These are phyloP conservation scores for Actinia tenebrosa DNA, from an alignment of 64 coral and sea anemone genomes.

Conservation along the genomic window DNA sequence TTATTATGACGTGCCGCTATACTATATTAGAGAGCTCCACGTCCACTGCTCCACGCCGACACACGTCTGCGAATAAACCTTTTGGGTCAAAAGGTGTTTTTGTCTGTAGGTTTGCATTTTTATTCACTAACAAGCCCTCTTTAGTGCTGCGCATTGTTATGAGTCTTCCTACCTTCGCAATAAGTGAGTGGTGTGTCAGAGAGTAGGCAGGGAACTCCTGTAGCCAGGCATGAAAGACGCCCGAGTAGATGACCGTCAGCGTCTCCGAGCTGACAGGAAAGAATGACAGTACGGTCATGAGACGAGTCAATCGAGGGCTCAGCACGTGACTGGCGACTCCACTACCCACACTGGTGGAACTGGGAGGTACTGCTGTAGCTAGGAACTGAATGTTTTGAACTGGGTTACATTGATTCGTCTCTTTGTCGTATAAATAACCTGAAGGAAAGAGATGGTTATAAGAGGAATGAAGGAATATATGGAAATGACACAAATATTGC, in stretches of 20 bases:
- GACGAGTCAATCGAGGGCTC: constrained; percentile 73
- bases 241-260: constrained; percentile 60
- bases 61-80: too few relatives aligned
- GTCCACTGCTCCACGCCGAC: too few relatives aligned
- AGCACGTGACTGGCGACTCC: constrained; percentile 69
- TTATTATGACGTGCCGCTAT: too few relatives aligned
- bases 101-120: background rate
- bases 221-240: constrained; percentile 70
- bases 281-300: constrained; percentile 91
- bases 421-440: constrained; percentile 85
- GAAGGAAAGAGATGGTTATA: background rate
- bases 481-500: too few relatives aligned
- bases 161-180: constrained; percentile 56
- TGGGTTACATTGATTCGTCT: constrained; percentile 52
- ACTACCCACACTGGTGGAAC: constrained; percentile 56
- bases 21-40: too few relatives aligned
- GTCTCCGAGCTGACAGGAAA: constrained; percentile 60
- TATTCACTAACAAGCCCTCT: background rate
- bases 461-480: background rate
- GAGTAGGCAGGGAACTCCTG: constrained; percentile 95
- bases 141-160: too few relatives aligned
- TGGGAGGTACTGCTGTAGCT: constrained; percentile 78
- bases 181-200: constrained; percentile 67
- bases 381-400: constrained; percentile 71
- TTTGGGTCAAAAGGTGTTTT: too few relatives aligned